A percentile compares a stretch with the other conserved stretches of the same genome.
Conservation (phyloP, 2,888 invertebrate genomes). For the Exephanes ischioxanthus region DNA sequence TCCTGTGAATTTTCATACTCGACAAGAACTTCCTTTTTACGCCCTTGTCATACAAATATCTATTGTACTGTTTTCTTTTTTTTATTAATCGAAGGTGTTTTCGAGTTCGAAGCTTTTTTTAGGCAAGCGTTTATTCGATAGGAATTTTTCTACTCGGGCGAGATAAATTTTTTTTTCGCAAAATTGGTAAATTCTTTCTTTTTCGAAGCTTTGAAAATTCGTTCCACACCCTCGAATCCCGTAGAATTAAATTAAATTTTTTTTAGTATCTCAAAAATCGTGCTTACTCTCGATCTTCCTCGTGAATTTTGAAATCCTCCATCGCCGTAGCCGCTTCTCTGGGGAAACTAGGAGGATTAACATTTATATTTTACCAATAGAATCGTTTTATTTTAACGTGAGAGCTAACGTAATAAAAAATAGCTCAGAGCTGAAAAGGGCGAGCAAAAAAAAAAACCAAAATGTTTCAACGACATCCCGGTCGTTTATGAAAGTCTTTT, state of each 20-base stretch:
- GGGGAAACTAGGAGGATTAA: slow-evolving; percentile 78
- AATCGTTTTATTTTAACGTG: slow-evolving; percentile 12
- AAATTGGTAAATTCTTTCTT: too few species aligned
- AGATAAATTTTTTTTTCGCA: too few species aligned
- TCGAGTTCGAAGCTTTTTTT: neutral
- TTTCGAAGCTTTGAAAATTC: too few species aligned
- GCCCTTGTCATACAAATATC: too few species aligned
- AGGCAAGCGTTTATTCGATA: neutral
- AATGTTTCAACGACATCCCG: neutral
- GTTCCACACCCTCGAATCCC: too few species aligned
- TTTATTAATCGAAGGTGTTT: too few species aligned
- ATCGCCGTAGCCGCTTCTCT: slow-evolving; percentile 84
- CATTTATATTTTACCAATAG: slow-evolving; percentile 21
- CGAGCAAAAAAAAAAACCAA: neutral
- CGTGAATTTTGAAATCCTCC: slow-evolving; percentile 85
- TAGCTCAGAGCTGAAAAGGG: neutral
- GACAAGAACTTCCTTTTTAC: too few species aligned
- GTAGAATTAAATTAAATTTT: slow-evolving; percentile 32
- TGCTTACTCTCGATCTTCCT: slow-evolving; percentile 87
- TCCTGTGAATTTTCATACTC: too few species aligned
- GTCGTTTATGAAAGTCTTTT: neutral
- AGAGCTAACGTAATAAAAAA: neutral
- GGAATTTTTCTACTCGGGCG: neutral
- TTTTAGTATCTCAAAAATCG: slow-evolving; percentile 11
- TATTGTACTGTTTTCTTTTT: neutral